Evolutionary conservation across 2,113 vertebrate genomes (phyloP).

Genomic region (Hemiprocne comata): DNA sequence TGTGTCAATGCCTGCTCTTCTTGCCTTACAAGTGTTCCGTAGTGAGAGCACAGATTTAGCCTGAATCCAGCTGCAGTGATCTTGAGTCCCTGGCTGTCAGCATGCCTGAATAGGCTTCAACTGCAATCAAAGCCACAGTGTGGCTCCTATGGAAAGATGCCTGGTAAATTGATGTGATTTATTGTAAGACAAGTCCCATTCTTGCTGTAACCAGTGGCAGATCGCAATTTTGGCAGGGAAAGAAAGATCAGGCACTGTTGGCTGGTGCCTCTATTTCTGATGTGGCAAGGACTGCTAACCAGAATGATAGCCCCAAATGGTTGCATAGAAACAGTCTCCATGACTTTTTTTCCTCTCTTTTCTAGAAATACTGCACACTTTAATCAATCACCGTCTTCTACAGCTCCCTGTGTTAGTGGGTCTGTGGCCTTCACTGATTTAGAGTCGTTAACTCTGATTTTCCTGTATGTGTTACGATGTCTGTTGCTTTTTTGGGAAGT

Average conservation of each 20-base stretch:
- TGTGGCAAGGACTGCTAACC: background rate
- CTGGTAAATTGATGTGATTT: background rate
- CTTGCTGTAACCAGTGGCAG: background rate
- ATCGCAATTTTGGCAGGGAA: background rate
- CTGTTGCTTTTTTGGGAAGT: background rate
- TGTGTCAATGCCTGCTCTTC: background rate
- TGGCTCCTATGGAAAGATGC: conserved; percentile 24
- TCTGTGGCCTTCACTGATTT: background rate
- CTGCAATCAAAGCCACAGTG: conserved; percentile 26
- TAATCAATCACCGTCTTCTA: background rate
- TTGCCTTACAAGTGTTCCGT: background rate
- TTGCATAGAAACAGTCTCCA: background rate
- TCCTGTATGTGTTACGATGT: background rate
- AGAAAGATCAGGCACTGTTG: background rate
- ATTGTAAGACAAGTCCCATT: rapidly evolving
- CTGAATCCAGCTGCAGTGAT: rapidly evolving
- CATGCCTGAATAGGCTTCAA: background rate
- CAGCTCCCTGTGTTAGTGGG: background rate
- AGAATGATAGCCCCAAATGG: background rate
- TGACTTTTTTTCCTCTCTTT: rapidly evolving
- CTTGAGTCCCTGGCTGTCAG: background rate
- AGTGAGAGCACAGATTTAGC: background rate
- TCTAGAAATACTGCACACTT: background rate
- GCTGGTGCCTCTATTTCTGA: background rate
- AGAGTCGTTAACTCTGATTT: background rate